These are phyloP conservation scores for Cylas formicarius DNA, from an alignment of 1,140 invertebrate species.

Conservation along the genomic window DNA sequence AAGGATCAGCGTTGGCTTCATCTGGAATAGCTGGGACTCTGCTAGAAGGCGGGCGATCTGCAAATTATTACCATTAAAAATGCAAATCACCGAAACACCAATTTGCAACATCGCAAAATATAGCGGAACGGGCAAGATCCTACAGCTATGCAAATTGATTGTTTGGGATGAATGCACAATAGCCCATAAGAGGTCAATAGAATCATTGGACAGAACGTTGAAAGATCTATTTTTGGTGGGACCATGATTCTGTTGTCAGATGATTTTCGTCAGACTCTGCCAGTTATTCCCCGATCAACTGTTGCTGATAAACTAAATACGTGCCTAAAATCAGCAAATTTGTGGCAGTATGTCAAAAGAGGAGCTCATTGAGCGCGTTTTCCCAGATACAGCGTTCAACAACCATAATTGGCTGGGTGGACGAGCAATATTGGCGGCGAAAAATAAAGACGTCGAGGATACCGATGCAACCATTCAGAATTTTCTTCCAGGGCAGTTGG, in stretches of 20 bases:
- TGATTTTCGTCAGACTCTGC: slow-evolving; percentile 30
- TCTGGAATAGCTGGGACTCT: slow-evolving; percentile 35
- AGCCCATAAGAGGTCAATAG: slow-evolving; percentile 28
- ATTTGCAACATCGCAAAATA: slow-evolving; percentile 26
- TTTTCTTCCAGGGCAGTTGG: no score
- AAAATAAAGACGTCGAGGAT: no score
- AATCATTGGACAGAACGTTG: slow-evolving; percentile 27
- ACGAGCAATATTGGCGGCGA: no score
- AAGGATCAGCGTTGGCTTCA: slow-evolving; percentile 26
- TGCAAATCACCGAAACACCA: slow-evolving; percentile 29
- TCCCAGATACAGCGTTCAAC: no score
- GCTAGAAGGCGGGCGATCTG: slow-evolving; percentile 31
- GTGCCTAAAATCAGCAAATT: slow-evolving; percentile 42
- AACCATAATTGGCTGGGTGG: no score
- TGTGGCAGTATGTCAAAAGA: slow-evolving; percentile 39
- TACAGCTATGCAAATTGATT: slow-evolving; percentile 26
- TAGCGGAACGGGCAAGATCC: slow-evolving; percentile 34
- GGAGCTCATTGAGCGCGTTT: no score
- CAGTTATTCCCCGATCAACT: slow-evolving; percentile 40
- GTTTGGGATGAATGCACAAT: slow-evolving; percentile 34
- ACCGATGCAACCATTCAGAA: no score
- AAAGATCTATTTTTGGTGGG: slow-evolving; percentile 27
- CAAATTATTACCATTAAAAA: slow-evolving; percentile 37
- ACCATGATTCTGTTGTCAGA: slow-evolving; percentile 18
- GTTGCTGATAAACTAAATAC: slow-evolving; percentile 42